phyloP scores from a whole-genome alignment of 2,888 invertebrate species.

The Eupeodes luniger region DNA sequence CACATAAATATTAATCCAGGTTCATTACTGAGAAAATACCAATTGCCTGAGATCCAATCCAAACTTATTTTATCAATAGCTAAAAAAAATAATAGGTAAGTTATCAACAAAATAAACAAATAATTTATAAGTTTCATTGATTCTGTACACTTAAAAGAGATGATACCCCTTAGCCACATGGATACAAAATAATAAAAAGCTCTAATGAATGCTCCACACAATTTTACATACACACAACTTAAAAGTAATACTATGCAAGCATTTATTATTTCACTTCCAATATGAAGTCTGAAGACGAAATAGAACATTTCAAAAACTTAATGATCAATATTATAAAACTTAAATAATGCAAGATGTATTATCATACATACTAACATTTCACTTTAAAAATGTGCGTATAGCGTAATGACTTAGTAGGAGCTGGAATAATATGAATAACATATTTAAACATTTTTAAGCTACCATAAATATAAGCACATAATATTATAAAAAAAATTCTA shows the following conservation, averaged over 20 bases:
- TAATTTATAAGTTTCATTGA: no score
- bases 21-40: constrained; percentile 91
- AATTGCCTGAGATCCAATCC: constrained; percentile 94
- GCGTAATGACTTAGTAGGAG: no score
- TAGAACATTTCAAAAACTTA: not conserved
- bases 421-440: no score
- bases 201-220: not conserved
- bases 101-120: not conserved
- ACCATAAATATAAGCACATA: no score
- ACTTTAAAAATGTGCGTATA: no score
- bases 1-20: constrained; percentile 90
- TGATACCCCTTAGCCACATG: constrained; percentile 62
- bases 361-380: no score
- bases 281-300: not conserved
- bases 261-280: not conserved
- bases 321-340: no score
- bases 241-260: not conserved
- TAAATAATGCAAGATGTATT: no score
- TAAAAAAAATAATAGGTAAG: constrained; percentile 81
- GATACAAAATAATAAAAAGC: constrained; percentile 47
- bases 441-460: no score
- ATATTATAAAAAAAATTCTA: not conserved
- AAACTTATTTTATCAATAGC: constrained; percentile 90
- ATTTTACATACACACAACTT: not conserved
- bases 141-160: constrained; percentile 23